Evolutionary conservation across 2,888 invertebrate genomes (phyloP).

Genomic region (Calliopum simillimum): DNA sequence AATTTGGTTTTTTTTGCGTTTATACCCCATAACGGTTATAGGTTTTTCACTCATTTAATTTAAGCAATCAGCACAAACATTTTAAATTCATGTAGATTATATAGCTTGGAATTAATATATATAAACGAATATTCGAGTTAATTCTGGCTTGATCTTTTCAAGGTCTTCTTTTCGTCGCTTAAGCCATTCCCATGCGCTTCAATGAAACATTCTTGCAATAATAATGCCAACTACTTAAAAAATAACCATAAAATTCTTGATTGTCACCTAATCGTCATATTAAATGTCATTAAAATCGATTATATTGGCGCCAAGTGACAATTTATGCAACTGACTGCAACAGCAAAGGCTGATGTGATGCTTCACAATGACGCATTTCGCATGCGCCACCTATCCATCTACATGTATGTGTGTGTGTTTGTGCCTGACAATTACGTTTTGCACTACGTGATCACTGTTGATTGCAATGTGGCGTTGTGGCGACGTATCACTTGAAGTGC

Average conservation of each 20-base stretch:
- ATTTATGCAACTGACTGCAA: constrained; percentile 43
- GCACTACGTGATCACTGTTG: constrained; percentile 4
- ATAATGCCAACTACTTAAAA: not conserved
- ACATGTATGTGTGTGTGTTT: constrained; percentile 4
- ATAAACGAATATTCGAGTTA: too few relatives aligned
- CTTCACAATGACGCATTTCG: not conserved
- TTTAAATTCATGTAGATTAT: too few relatives aligned
- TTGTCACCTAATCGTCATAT: constrained; percentile 54
- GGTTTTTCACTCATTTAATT: too few relatives aligned
- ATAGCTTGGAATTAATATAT: too few relatives aligned
- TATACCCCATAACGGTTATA: too few relatives aligned
- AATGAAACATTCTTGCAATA: not conserved
- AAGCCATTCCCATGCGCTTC: too few relatives aligned
- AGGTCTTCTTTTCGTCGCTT: too few relatives aligned
- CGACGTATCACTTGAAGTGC: constrained; percentile 27
- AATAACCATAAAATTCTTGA: constrained; percentile 41
- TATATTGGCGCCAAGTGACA: constrained; percentile 56
- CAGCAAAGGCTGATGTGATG: not conserved
- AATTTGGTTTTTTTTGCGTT: too few relatives aligned
- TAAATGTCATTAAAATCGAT: constrained; percentile 52
- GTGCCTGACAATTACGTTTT: not conserved
- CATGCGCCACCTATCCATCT: constrained; percentile 23
- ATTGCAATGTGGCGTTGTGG: constrained; percentile 20
- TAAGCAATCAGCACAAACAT: too few relatives aligned
- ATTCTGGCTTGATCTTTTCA: too few relatives aligned